Percentiles rank a stretch among this genome's conserved stretches.
Conservation (phyloP, 2,113 vertebrate species). For the Gasterosteus aculeatus region DNA sequence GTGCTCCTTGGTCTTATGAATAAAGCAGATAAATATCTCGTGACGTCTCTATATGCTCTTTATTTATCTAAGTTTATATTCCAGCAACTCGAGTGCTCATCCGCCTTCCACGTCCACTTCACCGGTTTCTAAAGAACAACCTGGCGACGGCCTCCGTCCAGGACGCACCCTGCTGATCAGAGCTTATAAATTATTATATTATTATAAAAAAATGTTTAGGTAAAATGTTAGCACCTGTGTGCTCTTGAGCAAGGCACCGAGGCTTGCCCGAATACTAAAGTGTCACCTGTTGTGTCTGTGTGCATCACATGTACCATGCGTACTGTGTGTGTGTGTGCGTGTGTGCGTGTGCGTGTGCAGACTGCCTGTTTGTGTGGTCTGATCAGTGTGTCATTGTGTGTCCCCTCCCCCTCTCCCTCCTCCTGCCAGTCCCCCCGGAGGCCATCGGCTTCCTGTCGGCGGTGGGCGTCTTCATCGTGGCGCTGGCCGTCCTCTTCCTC, state of each 20-base stretch:
- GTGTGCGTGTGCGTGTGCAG: slow-evolving; percentile 44
- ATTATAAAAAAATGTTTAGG: background rate
- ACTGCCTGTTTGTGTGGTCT: slow-evolving; percentile 77
- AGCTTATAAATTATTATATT: too few relatives aligned
- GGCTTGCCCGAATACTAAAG: slow-evolving; percentile 65
- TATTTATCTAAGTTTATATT: background rate
- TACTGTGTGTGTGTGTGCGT: slow-evolving; percentile 54
- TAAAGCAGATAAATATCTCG: background rate
- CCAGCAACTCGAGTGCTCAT: background rate
- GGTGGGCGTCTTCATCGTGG: slow-evolving; percentile 83
- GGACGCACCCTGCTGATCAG: background rate
- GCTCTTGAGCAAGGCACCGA: slow-evolving; percentile 35
- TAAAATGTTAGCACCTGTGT: background rate
- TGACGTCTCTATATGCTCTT: background rate
- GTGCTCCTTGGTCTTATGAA: background rate
- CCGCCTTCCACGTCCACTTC: too few relatives aligned
- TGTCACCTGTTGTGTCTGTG: slow-evolving; percentile 70
- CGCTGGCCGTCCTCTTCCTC: slow-evolving; percentile 86
- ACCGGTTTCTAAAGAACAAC: too few relatives aligned
- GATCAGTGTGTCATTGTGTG: slow-evolving; percentile 81
- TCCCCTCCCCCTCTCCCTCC: slow-evolving; percentile 72
- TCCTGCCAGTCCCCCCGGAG: slow-evolving; percentile 83
- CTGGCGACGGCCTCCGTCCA: too few relatives aligned
- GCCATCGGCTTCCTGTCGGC: slow-evolving; percentile 85
- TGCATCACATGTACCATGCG: slow-evolving; percentile 66